Base-by-base conservation (phyloP, 2,888 invertebrate species). In the Sminthurinus aureus region DNA sequence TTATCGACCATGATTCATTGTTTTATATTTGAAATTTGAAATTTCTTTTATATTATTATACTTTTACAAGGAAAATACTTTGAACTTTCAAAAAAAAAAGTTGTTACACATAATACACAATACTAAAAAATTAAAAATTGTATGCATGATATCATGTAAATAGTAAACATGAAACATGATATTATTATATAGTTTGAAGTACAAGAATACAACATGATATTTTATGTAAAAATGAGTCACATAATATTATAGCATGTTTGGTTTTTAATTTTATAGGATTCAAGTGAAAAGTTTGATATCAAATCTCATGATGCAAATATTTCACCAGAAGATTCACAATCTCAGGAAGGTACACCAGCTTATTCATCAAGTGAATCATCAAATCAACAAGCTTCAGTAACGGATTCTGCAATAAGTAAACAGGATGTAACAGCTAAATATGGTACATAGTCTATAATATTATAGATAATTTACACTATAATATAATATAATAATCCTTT, bases 231-330 rank as follows among this genome's bases (percentile, higher is more conserved):
- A 3, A 69, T n/a, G 6, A 69, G 3, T 24, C 69, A 20, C 3
- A 69, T 58, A 20, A 69, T n/a, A 15, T 8, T 69, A 20, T 69
- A 20, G 58, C 50, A 83, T 79, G 22, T 58, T 13, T 79, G 13
- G 76, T 75, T 69, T 50, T 78, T 79, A 50, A 71, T 80, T 64
- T 82, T 75, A 24, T 11, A 79, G 78, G 58, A 69, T 64, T 79
- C 78, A 18, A 50, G 74, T 77, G 73, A 79, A 18, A 79, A 66
- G 24, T 20, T 66, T 13, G 67, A 79, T 12, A 50, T n/a, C 12
- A 52, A 75, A 15, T 12, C 52, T 71, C 71, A 22, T 15, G 71
- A 71, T 24, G 71, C 22, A 24, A 22, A 22, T 71, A 24, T 20
- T 24, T 71, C 71, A 9, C 22, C 20, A 13, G 71, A 24, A 24